Conservation (phyloP, 2,888 invertebrate species). For the Cephonodes hylas region DNA sequence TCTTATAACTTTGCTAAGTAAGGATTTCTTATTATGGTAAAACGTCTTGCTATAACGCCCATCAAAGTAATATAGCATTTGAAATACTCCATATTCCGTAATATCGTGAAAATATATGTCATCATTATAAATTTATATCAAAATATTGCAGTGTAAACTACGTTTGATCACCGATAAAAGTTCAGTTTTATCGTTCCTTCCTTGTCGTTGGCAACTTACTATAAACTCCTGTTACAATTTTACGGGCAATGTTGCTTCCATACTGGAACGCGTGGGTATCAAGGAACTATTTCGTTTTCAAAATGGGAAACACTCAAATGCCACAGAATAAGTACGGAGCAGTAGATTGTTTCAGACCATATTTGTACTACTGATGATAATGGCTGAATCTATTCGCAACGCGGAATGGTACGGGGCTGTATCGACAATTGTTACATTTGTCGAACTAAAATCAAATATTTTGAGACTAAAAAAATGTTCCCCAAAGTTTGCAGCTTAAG, state of each 20-base stretch:
- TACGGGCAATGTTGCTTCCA: constrained; percentile 35
- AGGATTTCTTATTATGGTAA: too few relatives aligned
- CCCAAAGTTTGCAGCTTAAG: too few relatives aligned
- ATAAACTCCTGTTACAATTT: constrained; percentile 36
- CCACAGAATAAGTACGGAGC: neutral
- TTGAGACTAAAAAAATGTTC: too few relatives aligned
- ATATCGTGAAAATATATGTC: neutral
- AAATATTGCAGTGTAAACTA: constrained; percentile 6
- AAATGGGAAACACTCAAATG: neutral
- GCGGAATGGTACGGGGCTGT: too few relatives aligned
- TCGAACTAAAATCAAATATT: too few relatives aligned
- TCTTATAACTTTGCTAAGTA: too few relatives aligned
- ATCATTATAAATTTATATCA: neutral
- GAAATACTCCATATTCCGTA: neutral
- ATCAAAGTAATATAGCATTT: neutral
- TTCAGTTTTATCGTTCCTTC: constrained; percentile 8
- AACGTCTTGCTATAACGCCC: neutral
- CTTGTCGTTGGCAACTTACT: constrained; percentile 10
- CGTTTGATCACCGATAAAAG: constrained; percentile 7
- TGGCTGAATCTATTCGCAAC: too few relatives aligned
- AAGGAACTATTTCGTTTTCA: neutral
- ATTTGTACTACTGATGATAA: neutral
- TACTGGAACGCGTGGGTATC: constrained; percentile 15
- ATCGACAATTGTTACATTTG: too few relatives aligned
- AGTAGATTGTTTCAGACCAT: neutral